phyloP scores from a whole-genome alignment of 2,113 vertebrate species.

The Gallinago paraguaiae region DNA sequence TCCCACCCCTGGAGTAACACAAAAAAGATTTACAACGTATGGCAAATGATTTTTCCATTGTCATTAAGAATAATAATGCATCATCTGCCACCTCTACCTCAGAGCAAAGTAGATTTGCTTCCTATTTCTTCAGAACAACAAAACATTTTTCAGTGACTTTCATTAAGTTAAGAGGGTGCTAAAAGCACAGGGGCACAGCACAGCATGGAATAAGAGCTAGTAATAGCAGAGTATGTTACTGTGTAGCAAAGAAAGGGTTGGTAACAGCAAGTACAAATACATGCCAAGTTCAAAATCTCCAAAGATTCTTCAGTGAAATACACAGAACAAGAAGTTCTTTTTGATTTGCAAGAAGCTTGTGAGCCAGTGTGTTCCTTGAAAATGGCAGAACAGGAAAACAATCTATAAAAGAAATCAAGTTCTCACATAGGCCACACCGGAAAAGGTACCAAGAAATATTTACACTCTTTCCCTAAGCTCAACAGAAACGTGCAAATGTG shows the following conservation, averaged over 20 bases:
- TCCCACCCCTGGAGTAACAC: constrained; percentile 92
- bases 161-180: background rate
- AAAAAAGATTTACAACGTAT: constrained; percentile 70
- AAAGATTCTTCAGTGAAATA: background rate
- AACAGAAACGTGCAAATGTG: background rate
- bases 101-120: background rate
- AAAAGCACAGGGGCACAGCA: background rate
- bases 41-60: background rate
- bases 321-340: background rate
- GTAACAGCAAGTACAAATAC: background rate
- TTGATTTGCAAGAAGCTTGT: background rate
- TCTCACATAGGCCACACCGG: background rate
- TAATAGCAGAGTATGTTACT: background rate
- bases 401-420: background rate
- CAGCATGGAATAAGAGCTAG: background rate
- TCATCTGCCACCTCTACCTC: background rate
- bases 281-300: background rate
- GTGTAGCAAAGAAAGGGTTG: background rate
- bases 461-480: background rate
- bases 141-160: background rate
- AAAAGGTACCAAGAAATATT: background rate
- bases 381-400: background rate
- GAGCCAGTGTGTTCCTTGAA: background rate
- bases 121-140: background rate
- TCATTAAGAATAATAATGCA: background rate